A percentile compares a stretch with the other conserved stretches of the same genome.
Evolutionary conservation across 2,113 vertebrate genomes (phyloP).

Genomic region (Dinomys branickii): DNA sequence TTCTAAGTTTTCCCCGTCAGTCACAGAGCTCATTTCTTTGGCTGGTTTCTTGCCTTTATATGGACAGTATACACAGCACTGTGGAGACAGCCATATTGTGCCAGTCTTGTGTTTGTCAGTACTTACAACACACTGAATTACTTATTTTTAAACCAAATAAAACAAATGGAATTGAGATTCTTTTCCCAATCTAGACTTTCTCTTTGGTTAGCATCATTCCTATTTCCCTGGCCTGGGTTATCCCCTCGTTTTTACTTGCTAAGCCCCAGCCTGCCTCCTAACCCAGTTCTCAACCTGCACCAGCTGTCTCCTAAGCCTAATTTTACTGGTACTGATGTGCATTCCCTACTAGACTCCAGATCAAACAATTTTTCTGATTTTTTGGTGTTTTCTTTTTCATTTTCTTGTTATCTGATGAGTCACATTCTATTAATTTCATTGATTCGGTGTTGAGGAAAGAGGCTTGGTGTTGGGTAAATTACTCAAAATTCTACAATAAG

Average conservation of each 20-base stretch:
- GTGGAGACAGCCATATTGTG: neutral
- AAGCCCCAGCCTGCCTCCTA: neutral
- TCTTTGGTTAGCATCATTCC: neutral
- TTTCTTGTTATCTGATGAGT: neutral
- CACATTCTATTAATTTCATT: neutral
- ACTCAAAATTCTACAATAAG: neutral
- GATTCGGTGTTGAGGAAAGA: neutral
- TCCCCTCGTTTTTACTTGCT: neutral
- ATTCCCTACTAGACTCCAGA: neutral
- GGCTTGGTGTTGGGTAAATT: neutral
- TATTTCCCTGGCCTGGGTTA: neutral
- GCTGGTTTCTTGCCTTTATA: neutral
- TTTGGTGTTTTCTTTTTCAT: neutral
- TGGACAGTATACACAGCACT: neutral
- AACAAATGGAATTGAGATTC: neutral
- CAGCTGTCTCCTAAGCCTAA: neutral
- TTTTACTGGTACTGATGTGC: neutral
- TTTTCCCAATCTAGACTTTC: neutral
- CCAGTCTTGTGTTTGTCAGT: neutral
- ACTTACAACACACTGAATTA: neutral
- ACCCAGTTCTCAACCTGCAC: neutral
- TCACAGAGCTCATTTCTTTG: neutral
- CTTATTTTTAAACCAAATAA: neutral
- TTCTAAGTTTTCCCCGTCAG: neutral
- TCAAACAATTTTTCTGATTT: neutral